Percentiles rank a stretch among this genome's conserved stretches.
Evolutionary conservation across 2,888 invertebrate genomes (phyloP).

Genomic region (Melinaea menophilus): DNA sequence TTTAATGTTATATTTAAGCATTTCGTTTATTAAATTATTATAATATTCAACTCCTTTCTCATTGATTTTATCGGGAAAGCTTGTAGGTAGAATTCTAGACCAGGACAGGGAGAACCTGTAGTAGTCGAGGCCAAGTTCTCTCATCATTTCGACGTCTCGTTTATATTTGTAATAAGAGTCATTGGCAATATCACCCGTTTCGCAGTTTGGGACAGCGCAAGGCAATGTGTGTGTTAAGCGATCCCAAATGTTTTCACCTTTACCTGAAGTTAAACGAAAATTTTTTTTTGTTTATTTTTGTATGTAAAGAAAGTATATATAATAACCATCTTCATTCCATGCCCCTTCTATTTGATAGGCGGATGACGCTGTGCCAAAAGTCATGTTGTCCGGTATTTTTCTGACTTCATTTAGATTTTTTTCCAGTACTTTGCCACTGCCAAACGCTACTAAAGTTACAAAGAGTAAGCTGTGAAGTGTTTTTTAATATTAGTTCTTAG

Average conservation of each 20-base stretch:
- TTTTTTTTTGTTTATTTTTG: background rate
- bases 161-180: constrained; percentile 76
- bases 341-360: constrained; percentile 73
- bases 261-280: constrained; percentile 45
- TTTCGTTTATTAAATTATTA: constrained; percentile 63
- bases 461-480: background rate
- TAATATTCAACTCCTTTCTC: constrained; percentile 44
- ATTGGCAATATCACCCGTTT: constrained; percentile 74
- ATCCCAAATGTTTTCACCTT: constrained; percentile 79
- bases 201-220: constrained; percentile 65
- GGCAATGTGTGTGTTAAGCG: constrained; percentile 59
- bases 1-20: constrained; percentile 71
- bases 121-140: constrained; percentile 53
- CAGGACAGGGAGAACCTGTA: constrained; percentile 77
- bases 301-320: background rate
- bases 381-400: constrained; percentile 45
- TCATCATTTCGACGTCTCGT: constrained; percentile 61
- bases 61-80: constrained; percentile 66
- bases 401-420: constrained; percentile 19
- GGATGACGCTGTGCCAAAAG: constrained; percentile 60
- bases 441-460: background rate
- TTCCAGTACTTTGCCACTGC: background rate
- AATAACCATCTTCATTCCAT: constrained; percentile 62
- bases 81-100: constrained; percentile 77
- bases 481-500: background rate